phyloP scores from a whole-genome alignment of 2,797 vertebrate species.

The Ctenosaura bakeri region DNA sequence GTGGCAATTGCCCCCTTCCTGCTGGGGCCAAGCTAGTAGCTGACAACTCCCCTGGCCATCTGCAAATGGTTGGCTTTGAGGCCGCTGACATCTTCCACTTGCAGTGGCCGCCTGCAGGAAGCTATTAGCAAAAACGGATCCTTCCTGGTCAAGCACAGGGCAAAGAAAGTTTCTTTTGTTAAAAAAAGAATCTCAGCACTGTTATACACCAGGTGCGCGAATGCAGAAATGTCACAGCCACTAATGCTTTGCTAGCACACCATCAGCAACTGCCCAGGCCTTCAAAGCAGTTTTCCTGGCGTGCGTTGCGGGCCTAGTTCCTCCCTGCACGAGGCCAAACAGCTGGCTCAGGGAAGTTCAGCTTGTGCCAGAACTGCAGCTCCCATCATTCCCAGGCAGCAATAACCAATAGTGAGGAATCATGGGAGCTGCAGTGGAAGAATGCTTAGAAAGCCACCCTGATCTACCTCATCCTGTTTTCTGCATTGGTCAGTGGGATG shows the following conservation, averaged over 20 bases:
- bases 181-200: constrained; percentile 40
- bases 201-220: constrained; percentile 46
- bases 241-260: no score
- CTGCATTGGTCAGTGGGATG: not conserved
- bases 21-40: constrained; percentile 81
- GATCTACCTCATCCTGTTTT: no score
- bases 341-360: no score
- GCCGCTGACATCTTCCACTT: constrained; percentile 84
- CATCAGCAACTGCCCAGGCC: no score
- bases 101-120: constrained; percentile 84
- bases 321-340: no score
- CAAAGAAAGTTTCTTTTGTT: constrained; percentile 55
- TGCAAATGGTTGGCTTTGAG: constrained; percentile 85
- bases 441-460: no score
- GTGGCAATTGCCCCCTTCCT: constrained; percentile 85
- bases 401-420: no score
- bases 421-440: no score
- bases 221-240: no score
- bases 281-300: not conserved
- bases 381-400: no score
- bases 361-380: no score
- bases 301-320: not conserved
- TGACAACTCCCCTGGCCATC: constrained; percentile 87
- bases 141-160: constrained; percentile 84
- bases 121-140: constrained; percentile 85